Conservation (phyloP, 2,113 vertebrate species). For the Mobula hypostoma region DNA sequence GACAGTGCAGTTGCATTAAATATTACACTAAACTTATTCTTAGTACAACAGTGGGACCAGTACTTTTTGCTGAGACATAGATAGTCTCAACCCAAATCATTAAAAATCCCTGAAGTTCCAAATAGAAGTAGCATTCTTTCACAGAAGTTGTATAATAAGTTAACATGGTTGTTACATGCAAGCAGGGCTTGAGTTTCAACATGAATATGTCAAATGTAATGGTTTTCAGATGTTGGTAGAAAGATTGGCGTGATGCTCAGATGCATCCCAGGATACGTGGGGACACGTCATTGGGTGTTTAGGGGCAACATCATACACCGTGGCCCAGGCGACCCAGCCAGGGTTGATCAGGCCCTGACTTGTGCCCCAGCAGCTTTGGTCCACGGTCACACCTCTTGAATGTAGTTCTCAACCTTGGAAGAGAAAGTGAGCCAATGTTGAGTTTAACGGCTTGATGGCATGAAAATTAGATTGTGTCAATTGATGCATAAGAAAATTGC, state of each 20-base stretch:
- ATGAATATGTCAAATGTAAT: neutral
- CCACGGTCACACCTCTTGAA: neutral
- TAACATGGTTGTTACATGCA: neutral
- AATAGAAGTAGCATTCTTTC: neutral
- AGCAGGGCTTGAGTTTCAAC: neutral
- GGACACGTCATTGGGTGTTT: no score
- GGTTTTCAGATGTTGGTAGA: neutral
- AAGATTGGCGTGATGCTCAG: neutral
- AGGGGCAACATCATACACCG: no score
- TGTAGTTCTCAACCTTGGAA: neutral
- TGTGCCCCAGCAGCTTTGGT: no score
- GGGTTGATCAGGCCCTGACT: no score
- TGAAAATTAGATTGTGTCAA: constrained; percentile 5
- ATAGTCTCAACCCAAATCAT: neutral
- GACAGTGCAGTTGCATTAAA: neutral
- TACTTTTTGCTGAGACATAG: neutral
- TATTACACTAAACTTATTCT: constrained; percentile 20
- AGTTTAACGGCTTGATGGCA: neutral
- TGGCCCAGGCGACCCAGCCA: no score
- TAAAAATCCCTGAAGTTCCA: neutral
- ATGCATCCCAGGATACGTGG: no score
- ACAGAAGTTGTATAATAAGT: neutral
- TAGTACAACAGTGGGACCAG: neutral
- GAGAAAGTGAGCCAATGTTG: neutral
- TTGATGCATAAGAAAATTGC: neutral